Evolutionary conservation across 2,888 invertebrate species (phyloP).

Genomic region (Steinernema carpocapsae): DNA sequence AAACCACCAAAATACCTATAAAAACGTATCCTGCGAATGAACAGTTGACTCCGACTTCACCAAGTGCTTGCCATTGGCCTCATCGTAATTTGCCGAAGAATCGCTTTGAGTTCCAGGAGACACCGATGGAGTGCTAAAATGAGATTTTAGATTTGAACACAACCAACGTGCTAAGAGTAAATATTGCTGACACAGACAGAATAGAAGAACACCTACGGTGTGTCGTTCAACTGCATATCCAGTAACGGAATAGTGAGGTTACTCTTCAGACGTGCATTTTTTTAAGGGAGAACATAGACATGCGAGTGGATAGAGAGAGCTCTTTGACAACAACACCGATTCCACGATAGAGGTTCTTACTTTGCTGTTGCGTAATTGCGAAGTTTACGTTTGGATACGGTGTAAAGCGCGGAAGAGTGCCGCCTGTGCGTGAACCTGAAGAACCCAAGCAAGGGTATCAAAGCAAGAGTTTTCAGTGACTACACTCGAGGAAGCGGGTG

Average conservation of each 20-base stretch:
- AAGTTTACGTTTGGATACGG: slow-evolving; percentile 18
- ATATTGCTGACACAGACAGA: not conserved
- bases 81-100: not conserved
- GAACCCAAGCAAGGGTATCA: not conserved
- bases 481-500: too few relatives aligned
- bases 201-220: not conserved
- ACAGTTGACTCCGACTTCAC: not conserved
- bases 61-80: not conserved
- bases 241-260: not conserved
- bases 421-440: slow-evolving; percentile 25
- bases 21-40: slow-evolving; percentile 14
- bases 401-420: slow-evolving; percentile 5
- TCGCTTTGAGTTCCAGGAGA: slow-evolving; percentile 25
- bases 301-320: not conserved
- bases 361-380: not conserved
- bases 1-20: not conserved
- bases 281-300: too few relatives aligned
- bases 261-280: too few relatives aligned
- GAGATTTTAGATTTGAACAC: not conserved
- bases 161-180: too few relatives aligned
- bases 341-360: slow-evolving; percentile 11
- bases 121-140: slow-evolving; percentile 3
- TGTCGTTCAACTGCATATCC: not conserved
- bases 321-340: not conserved
- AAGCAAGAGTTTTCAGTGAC: not conserved